phyloP scores from a whole-genome alignment of 2,888 invertebrate species.

The Digitonthophagus gazella region DNA sequence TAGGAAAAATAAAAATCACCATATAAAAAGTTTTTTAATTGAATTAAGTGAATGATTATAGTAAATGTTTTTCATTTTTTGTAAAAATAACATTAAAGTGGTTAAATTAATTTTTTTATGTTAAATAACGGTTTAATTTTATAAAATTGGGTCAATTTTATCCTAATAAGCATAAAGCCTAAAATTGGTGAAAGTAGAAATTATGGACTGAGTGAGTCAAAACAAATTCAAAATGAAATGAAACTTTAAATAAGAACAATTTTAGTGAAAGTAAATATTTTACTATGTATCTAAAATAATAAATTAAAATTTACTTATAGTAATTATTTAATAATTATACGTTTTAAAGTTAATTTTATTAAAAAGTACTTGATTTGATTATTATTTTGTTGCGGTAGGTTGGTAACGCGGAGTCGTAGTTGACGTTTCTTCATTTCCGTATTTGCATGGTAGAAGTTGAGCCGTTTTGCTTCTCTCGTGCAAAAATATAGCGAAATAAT shows the following conservation, averaged over 20 bases:
- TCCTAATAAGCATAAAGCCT: background rate
- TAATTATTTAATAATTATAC: too few relatives aligned
- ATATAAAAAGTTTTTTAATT: background rate
- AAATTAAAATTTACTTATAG: too few relatives aligned
- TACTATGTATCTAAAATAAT: too few relatives aligned
- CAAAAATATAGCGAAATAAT: constrained; percentile 29
- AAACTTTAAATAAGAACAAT: too few relatives aligned
- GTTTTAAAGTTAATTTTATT: background rate
- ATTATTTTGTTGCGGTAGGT: background rate
- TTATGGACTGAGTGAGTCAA: background rate
- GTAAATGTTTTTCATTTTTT: too few relatives aligned
- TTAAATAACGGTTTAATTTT: too few relatives aligned
- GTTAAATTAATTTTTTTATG: too few relatives aligned
- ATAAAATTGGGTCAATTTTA: background rate
- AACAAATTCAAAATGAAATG: background rate
- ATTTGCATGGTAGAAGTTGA: constrained; percentile 38
- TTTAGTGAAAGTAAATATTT: too few relatives aligned
- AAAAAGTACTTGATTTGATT: background rate
- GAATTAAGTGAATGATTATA: background rate
- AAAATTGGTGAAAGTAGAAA: background rate
- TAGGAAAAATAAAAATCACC: constrained; percentile 2
- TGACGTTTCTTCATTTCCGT: constrained; percentile 39
- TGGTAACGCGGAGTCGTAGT: constrained; percentile 30
- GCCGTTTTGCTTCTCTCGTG: constrained; percentile 35
- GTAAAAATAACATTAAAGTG: too few relatives aligned